These are phyloP conservation scores for Nasonovia ribisnigri DNA, from an alignment of 2,888 invertebrate genomes.

Conservation along the genomic window DNA sequence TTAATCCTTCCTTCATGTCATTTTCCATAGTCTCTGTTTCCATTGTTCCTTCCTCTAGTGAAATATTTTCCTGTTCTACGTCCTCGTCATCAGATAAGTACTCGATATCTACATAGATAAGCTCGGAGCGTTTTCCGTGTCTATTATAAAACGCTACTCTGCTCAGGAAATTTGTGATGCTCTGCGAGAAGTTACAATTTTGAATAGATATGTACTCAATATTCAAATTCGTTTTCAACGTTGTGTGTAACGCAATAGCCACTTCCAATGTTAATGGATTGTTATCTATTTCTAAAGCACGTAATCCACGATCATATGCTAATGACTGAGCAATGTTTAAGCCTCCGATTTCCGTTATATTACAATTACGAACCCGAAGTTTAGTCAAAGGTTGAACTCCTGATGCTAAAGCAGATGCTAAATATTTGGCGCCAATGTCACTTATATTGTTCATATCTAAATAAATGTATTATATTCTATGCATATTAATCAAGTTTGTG, in stretches of 20 bases:
- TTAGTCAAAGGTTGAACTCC: slow-evolving; percentile 37
- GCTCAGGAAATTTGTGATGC: background rate
- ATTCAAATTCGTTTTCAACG: slow-evolving; percentile 16
- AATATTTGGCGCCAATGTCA: slow-evolving; percentile 39
- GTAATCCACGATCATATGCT: slow-evolving; percentile 30
- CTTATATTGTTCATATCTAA: slow-evolving; percentile 43
- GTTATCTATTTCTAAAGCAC: slow-evolving; percentile 37
- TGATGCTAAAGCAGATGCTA: slow-evolving; percentile 33
- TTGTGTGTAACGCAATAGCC: background rate
- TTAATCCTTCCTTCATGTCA: background rate
- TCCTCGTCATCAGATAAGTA: background rate
- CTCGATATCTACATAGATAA: slow-evolving; percentile 5
- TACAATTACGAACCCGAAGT: slow-evolving; percentile 31
- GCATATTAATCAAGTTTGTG: background rate
- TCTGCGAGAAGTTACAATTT: slow-evolving; percentile 13
- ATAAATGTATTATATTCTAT: background rate
- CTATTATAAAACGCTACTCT: slow-evolving; percentile 24
- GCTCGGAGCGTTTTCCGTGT: background rate
- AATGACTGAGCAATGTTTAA: slow-evolving; percentile 31
- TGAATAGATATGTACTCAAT: background rate
- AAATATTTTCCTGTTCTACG: background rate
- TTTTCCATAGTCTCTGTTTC: background rate
- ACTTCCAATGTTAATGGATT: slow-evolving; percentile 30
- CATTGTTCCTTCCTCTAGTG: background rate
- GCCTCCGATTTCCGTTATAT: slow-evolving; percentile 43